Base-by-base conservation (phyloP, 92 coral and sea anemone species). In the Umimayanthus chanpuru region DNA sequence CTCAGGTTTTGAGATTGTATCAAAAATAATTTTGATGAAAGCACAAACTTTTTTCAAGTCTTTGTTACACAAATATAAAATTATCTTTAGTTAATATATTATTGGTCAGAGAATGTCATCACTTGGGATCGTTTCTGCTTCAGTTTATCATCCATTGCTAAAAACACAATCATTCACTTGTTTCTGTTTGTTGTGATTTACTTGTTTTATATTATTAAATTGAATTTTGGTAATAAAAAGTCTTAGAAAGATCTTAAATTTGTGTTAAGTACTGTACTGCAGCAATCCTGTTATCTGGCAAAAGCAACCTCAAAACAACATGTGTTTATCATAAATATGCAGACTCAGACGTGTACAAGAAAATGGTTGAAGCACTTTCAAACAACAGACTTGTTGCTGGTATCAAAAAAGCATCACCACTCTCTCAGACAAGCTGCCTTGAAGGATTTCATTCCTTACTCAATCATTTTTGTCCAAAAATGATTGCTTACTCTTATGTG, bases 391-490 rank as follows among this genome's bases (percentile, higher is more conserved):
- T 89, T 53, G 84, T 82, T 0, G 76, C 75, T 12, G 91, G 91
- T 4, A 76, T 89, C 65, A 61, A 83, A 61, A 39, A 89, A 53
- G 84, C 79, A 6, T 89, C 88, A 40, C 91, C 91, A 15, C 71
- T 75, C 0, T 80, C 82, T n/a, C n/a, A n/a, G n/a, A n/a, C n/a
- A n/a, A n/a, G n/a, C n/a, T n/a, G n/a, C n/a, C n/a, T n/a, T n/a
- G n/a, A n/a, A n/a, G n/a, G n/a, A n/a, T n/a, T n/a, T n/a, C n/a
- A n/a, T n/a, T n/a, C n/a, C n/a, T n/a, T n/a, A n/a, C n/a, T n/a
- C n/a, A n/a, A n/a, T n/a, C n/a, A n/a, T n/a, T n/a, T n/a, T n/a
- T n/a, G n/a, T n/a, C 77, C 77, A 73, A 73, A 73, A 73, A 73
- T 73, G 77, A 73, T 73, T 73, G 77, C 77, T 40, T 73, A 73